Conservation (phyloP, 1,140 invertebrate genomes). For the Drosophila trapezifrons region DNA sequence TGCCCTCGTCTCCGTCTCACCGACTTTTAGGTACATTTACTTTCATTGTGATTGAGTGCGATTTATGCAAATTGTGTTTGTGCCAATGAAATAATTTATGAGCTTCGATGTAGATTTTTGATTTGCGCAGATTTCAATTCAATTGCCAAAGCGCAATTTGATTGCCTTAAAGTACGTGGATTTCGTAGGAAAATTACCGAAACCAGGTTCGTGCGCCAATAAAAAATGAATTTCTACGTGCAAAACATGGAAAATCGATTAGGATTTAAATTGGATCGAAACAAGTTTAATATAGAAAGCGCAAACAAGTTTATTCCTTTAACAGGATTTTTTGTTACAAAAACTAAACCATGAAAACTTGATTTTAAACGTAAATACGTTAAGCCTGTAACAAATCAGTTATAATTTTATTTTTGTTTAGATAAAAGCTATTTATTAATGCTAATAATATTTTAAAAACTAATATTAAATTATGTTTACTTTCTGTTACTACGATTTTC, state of each 20-base stretch:
- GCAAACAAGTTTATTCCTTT: neutral
- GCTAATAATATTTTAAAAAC: too few relatives aligned
- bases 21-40: constrained; percentile 46
- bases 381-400: too few relatives aligned
- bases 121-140: constrained; percentile 42
- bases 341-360: neutral
- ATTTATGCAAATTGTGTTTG: constrained; percentile 80
- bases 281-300: neutral
- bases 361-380: neutral
- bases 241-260: constrained; percentile 1
- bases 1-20: constrained; percentile 31
- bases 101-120: constrained; percentile 59
- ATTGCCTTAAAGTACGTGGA: constrained; percentile 33
- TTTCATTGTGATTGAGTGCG: constrained; percentile 67
- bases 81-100: constrained; percentile 79
- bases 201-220: neutral
- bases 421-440: too few relatives aligned
- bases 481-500: neutral
- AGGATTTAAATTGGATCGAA: neutral
- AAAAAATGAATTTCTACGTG: constrained; percentile 8
- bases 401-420: too few relatives aligned
- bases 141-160: constrained; percentile 31
- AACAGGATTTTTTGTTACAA: neutral
- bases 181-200: constrained; percentile 1
- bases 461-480: too few relatives aligned